Evolutionary conservation across 2,113 vertebrate species (phyloP).

Genomic region (Macaca nemestrina): DNA sequence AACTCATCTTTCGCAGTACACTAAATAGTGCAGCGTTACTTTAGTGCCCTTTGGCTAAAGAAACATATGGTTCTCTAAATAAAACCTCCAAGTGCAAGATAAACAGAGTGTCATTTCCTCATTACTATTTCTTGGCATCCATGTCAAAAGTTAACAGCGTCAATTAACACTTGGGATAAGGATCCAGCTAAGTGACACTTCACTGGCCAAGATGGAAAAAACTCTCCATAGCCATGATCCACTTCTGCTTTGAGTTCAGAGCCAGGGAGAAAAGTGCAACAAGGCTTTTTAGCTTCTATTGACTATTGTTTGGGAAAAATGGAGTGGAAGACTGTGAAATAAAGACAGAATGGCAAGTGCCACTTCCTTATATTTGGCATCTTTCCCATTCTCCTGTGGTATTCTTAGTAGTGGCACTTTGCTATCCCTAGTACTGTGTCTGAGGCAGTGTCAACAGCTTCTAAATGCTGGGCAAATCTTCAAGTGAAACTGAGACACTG

Average conservation of each 20-base stretch:
- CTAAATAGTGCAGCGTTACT: background rate
- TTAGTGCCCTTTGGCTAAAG: constrained; percentile 34
- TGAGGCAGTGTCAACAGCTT: constrained; percentile 59
- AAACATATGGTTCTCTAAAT: constrained; percentile 43
- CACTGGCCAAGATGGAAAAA: constrained; percentile 23
- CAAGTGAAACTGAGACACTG: constrained; percentile 65
- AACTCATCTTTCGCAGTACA: background rate
- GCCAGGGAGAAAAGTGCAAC: background rate
- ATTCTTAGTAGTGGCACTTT: constrained; percentile 32
- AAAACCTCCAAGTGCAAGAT: constrained; percentile 42
- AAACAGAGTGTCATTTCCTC: constrained; percentile 52
- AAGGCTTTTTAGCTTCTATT: background rate
- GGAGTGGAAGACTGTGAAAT: background rate
- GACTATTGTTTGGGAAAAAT: background rate
- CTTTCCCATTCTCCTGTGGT: background rate
- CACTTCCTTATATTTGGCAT: background rate
- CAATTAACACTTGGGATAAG: constrained; percentile 56
- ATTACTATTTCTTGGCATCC: constrained; percentile 48
- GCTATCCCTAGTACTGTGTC: constrained; percentile 32
- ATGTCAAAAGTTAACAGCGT: constrained; percentile 39
- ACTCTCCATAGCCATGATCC: background rate
- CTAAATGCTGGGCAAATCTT: constrained; percentile 57
- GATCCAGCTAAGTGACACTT: constrained; percentile 22
- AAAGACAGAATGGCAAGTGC: background rate
- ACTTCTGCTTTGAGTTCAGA: background rate